Conservation (phyloP, 2,888 invertebrate species). For the Orthosia incerta region DNA sequence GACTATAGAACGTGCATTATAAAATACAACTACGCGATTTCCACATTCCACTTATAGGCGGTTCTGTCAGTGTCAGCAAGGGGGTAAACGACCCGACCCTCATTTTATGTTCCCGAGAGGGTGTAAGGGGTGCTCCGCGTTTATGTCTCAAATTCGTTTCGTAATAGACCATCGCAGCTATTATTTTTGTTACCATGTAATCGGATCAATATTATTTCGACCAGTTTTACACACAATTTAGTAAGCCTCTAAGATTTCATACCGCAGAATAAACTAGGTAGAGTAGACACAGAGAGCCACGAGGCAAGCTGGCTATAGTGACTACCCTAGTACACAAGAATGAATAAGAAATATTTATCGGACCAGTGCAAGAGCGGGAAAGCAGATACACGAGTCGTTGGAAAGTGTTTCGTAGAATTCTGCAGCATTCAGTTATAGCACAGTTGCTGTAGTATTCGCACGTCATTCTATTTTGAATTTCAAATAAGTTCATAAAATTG, state of each 20-base stretch:
- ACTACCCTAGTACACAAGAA: slow-evolving; percentile 20
- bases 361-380: slow-evolving; percentile 12
- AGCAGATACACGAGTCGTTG: slow-evolving; percentile 10
- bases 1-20: neutral
- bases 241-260: neutral
- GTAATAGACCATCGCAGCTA: neutral
- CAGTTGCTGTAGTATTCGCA: slow-evolving; percentile 6
- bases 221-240: neutral
- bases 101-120: slow-evolving; percentile 1
- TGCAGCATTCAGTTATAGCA: slow-evolving; percentile 25
- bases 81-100: slow-evolving; percentile 35
- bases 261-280: neutral
- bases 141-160: neutral
- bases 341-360: slow-evolving; percentile 19
- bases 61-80: slow-evolving; percentile 2
- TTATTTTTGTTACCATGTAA: neutral
- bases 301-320: neutral
- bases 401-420: slow-evolving; percentile 5
- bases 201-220: slow-evolving; percentile 11
- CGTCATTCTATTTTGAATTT: neutral
- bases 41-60: neutral
- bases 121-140: neutral
- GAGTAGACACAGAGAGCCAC: neutral
- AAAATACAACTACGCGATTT: neutral
- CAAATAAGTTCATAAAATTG: slow-evolving; percentile 21